These are phyloP conservation scores for Lepidocyrtoides sp. DNA, from an alignment of 2,888 invertebrate species.

Conservation along the genomic window DNA sequence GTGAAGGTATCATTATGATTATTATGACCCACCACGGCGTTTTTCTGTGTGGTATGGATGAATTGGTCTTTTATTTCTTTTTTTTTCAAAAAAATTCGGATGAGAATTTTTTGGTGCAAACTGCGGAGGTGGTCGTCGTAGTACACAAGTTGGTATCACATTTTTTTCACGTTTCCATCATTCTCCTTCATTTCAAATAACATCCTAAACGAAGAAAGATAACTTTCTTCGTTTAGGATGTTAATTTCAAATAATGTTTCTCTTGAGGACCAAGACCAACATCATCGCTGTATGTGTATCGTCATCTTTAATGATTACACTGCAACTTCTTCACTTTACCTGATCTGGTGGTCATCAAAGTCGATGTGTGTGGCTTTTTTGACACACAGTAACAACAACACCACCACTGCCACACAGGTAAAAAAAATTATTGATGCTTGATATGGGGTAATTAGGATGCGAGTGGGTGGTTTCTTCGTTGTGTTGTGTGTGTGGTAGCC, in stretches of 20 bases:
- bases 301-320: no score
- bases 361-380: conserved; percentile 46
- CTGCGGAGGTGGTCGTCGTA: neutral
- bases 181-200: no score
- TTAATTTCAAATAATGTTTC: no score
- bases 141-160: no score
- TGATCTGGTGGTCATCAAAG: neutral
- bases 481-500: conserved; percentile 61
- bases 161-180: no score
- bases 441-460: conserved; percentile 8
- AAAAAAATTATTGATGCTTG: neutral
- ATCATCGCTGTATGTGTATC: no score
- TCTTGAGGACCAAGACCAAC: no score
- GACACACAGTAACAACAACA: neutral
- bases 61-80: neutral
- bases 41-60: conserved; percentile 44
- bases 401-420: conserved; percentile 1
- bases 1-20: conserved; percentile 8
- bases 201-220: no score
- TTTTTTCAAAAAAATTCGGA: neutral
- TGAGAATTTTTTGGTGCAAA: conserved; percentile 1
- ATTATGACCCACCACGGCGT: conserved; percentile 23
- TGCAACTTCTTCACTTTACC: no score
- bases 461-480: conserved; percentile 40
- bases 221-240: no score